Evolutionary conservation across 2,113 vertebrate species (phyloP).

Genomic region (rat (Rattus norvegicus)): GRCr8 NC_086035.1:18333501-18334000

Average conservation of each 20-base stretch:
- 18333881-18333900: not conserved
- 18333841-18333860: not conserved
- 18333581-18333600: slow-evolving; percentile 28
- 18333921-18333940: not conserved
- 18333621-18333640: not conserved
- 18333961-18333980: not conserved
- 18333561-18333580: not conserved
- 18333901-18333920: not conserved
- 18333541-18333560: not conserved
- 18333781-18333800: not conserved
- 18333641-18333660: not conserved
- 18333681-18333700: not conserved
- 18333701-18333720: not conserved
- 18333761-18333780: not conserved
- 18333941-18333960: not conserved
- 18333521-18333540: not conserved
- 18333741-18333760: not conserved
- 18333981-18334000: not conserved
- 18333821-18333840: too few species aligned
- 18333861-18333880: not conserved
- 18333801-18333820: not conserved
- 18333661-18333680: not conserved
- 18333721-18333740: not conserved
- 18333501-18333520: not conserved
- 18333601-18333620: not conserved